Evolutionary conservation across 2,797 vertebrate species (phyloP), one percentile per base, ranked within the genome.

Genomic region (Pangasius sanitwongsei): DNA sequence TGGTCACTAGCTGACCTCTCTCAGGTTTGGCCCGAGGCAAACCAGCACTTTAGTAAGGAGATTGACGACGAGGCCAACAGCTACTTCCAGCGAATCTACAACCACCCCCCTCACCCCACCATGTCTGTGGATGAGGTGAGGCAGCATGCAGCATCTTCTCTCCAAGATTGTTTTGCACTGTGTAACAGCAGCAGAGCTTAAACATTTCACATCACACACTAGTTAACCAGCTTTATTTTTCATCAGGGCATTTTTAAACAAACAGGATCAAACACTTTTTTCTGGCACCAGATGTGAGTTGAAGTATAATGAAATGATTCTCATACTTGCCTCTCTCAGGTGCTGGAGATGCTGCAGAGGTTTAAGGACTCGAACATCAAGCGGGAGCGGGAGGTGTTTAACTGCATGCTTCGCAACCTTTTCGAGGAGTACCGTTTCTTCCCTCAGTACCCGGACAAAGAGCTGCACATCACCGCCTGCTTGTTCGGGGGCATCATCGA

Each of bases 21-120:
- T 97, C 99, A 99, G 97, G 99, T 99, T 92, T 99, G 98, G 98
- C 99, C 99, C 69, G 98, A 99, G 95, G 98, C 98, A 95, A 99
- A 99, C 94, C 99, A 99, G 98, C 97, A 99, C 98, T 99, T 99
- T 97, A 99, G 97, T 95, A 99, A 99, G 95, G 99, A 99, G 95
- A 99, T 99, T 65, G 98, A 99, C 70, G 99, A 99, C 63, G 99
- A 99, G 95, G 99, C 99, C 90, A 99, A 99, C 96, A 99, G 99
- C 95, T 99, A 99, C 94, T 99, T 99, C 93, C 99, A 99, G 92
- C 97, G 99, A 63, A 99, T 99, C 93, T 99, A 99, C 96, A 99
- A 99, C 96, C 98, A 99, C 86, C 99, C 99, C 63, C 99, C 99
- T 84, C 98, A 99, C 93, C 99, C 99, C 0, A 99, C 99, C 31